Base-by-base conservation (phyloP, 2,888 invertebrate genomes). In the Cyrtodaria siliqua region DNA sequence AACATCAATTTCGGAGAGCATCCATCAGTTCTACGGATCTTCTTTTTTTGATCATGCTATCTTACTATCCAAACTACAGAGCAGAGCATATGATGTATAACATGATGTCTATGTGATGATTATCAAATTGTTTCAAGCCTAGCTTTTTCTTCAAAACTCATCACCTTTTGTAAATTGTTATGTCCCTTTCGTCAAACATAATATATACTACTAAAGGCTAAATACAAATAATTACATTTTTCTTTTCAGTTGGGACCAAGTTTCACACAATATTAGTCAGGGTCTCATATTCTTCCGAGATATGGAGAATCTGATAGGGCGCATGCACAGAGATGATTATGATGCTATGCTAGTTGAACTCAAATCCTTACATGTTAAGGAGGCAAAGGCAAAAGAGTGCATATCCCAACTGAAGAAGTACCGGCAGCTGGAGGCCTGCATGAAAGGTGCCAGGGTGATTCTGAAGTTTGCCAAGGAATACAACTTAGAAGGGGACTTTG, bases 391-490 rank as follows among this genome's bases (percentile, higher is more conserved):
- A 12, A 29, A 24, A 4, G 47, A 57, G 40, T 55, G 84, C 23
- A 50, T 82, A 1, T 14, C 66, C 16, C 86, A 86, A 59, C 50
- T 86, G 26, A 29, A 71, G n/a, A 64, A n/a, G 40, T 63, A 4
- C 79, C 82, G 69, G 71, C 76, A 0, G 67, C 59, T 20, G 81
- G n/a, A n/a, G n/a, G n/a, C n/a, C n/a, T n/a, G n/a, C n/a, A n/a
- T n/a, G n/a, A n/a, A n/a, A n/a, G n/a, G 79, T 16, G 85, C 87
- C 18, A 42, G 60, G 2, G 61, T 68, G 14, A 73, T 87, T 20
- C 56, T 83, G 29, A 56, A 74, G 23, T 63, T 83, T 33, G 63
- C 66, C 16, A 24, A 67, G 16, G 53, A 60, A 2, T 80, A 69
- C 40, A 9, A 62, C 4, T 49, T 87, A n/a, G 55, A 16, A 2